These are phyloP conservation scores for Cyrtonyx montezumae DNA, from an alignment of 2,113 vertebrate species.

Conservation along the genomic window DNA sequence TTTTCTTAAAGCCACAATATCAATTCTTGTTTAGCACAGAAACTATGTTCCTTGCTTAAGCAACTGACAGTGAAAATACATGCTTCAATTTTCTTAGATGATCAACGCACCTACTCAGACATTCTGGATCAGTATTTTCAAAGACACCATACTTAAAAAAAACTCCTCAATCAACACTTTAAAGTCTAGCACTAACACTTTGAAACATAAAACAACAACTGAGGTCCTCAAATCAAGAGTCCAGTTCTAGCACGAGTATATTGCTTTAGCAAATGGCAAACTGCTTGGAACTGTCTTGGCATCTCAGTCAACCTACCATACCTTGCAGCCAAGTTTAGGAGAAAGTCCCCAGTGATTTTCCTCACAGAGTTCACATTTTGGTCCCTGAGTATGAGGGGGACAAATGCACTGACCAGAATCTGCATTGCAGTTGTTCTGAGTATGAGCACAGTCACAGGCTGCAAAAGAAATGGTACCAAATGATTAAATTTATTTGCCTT, in stretches of 20 bases:
- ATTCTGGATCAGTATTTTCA: not conserved
- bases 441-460: constrained; percentile 92
- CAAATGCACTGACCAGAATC: constrained; percentile 88
- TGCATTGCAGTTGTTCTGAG: constrained; percentile 86
- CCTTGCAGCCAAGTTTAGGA: constrained; percentile 86
- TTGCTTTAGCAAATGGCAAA: accelerated
- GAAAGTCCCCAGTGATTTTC: constrained; percentile 86
- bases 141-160: not conserved
- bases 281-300: not conserved
- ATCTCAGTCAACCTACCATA: constrained; percentile 34
- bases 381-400: constrained; percentile 85
- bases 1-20: not conserved
- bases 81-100: not conserved
- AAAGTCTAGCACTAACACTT: not conserved
- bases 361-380: constrained; percentile 85
- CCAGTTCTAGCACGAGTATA: not conserved
- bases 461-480: not conserved
- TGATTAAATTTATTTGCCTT: not conserved
- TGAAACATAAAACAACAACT: not conserved
- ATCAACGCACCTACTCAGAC: not conserved
- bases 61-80: not conserved
- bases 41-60: not conserved
- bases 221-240: not conserved
- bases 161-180: not conserved
- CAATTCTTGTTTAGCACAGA: not conserved